Evolutionary conservation across 2,797 vertebrate genomes (phyloP), one percentile per base, ranked within the genome.

Genomic region (Knipowitschia caucasica): DNA sequence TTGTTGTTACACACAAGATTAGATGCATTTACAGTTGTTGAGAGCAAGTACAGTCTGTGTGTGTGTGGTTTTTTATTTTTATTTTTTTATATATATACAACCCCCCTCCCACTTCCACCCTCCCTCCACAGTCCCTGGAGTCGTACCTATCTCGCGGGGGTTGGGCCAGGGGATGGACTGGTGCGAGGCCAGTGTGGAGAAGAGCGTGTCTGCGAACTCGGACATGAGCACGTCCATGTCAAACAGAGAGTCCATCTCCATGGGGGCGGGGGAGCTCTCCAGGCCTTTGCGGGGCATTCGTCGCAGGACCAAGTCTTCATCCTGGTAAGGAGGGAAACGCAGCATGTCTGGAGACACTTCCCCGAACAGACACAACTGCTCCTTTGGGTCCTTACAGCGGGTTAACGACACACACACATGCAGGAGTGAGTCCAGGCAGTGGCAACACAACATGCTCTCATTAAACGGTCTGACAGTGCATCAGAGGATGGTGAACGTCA

Each of bases 211-310:
- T 0, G 94, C 93, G 83, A 99, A 93, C 83, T 98, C 97, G 0
- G 94, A 97, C 94, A 99, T 95, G 70, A 98, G 91, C 83, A 98
- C 93, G 25, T 99, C 95, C 66, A 96, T 96, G 85, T 95, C 95
- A 72, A 99, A 87, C 51, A 98, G 89, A 0, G 90, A 85, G 69
- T 93, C 97, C 86, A 98, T 94, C 80, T 99, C 96, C 96, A 98
- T 99, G 0, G 97, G 96, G 5, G 92, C 89, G 0, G 95, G 94
- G 0, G 89, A 25, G 14, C 14, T 89, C 36, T 95, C 94, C 33
- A 78, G 73, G 68, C 87, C 87, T 42, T 86, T 92, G 11, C 92
- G 92, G 78, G 87, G 81, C 2, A 82, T 69, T 2, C 84, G 87
- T 1, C 88, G 84, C 14, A 56, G 59, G 4, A 85, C 80, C 58